phyloP scores from a whole-genome alignment of 2,797 vertebrate species.

The Oreortyx pictus region DNA sequence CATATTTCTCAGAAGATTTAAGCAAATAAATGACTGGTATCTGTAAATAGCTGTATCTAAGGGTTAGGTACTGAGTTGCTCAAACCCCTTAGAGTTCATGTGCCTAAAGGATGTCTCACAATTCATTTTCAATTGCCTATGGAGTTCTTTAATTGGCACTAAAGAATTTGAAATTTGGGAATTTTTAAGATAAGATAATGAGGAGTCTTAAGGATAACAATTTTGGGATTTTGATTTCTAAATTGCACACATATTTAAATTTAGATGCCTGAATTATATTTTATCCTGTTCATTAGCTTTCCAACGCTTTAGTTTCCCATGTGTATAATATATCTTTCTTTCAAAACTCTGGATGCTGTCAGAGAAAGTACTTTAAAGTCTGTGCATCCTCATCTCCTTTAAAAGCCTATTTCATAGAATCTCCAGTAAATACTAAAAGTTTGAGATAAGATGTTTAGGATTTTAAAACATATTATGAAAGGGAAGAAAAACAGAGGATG shows the following conservation, averaged over 20 bases:
- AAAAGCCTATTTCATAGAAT: not conserved
- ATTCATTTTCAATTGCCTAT: not conserved
- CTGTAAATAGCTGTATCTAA: conserved; percentile 12
- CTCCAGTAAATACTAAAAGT: not conserved
- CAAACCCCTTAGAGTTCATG: not conserved
- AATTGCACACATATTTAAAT: not conserved
- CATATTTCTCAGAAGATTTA: not conserved
- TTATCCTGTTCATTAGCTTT: not conserved
- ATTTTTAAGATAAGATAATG: not conserved
- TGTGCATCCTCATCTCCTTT: not conserved
- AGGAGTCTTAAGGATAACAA: not conserved
- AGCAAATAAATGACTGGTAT: not conserved
- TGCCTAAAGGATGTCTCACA: not conserved
- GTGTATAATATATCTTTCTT: not conserved
- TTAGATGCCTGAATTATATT: not conserved
- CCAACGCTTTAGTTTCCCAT: not conserved
- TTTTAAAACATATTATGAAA: not conserved
- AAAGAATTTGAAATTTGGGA: not conserved
- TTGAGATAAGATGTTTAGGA: not conserved
- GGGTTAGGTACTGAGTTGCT: not conserved
- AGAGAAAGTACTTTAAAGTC: not conserved
- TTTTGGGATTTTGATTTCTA: not conserved
- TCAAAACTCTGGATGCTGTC: not conserved
- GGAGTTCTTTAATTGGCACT: not conserved
- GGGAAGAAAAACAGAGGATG: not conserved